Evolutionary conservation across 2,888 invertebrate species (phyloP).

Genomic region (Melanchra persicariae): DNA sequence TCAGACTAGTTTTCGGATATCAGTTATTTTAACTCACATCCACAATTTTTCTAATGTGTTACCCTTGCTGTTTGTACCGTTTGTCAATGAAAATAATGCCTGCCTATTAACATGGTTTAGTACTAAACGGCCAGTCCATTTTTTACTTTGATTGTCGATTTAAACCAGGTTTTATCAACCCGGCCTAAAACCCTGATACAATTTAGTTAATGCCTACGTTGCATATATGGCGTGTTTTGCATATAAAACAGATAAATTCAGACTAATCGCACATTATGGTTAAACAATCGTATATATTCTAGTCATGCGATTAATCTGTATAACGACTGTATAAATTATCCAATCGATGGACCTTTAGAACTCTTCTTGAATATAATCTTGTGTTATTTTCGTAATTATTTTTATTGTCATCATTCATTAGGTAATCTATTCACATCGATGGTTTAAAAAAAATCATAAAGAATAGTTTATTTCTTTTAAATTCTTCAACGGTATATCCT

Average conservation of each 20-base stretch:
- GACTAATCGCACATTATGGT: slow-evolving; percentile 63
- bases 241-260: slow-evolving; percentile 62
- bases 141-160: slow-evolving; percentile 18
- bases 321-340: slow-evolving; percentile 64
- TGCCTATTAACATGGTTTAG: background rate
- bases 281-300: slow-evolving; percentile 67
- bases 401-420: background rate
- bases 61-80: background rate
- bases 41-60: background rate
- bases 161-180: slow-evolving; percentile 38
- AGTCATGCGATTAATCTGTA: slow-evolving; percentile 64
- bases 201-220: slow-evolving; percentile 57
- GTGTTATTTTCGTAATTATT: background rate
- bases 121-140: background rate
- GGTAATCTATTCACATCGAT: background rate
- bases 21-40: background rate
- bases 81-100: background rate
- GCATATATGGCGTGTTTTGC: slow-evolving; percentile 57
- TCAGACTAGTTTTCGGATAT: no score
- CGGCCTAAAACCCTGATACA: slow-evolving; percentile 44
- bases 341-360: slow-evolving; percentile 39
- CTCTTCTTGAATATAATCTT: slow-evolving; percentile 43
- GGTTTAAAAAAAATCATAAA: background rate
- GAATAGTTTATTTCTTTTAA: background rate
- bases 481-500: no score